phyloP scores from a whole-genome alignment of 2,797 vertebrate species.

The Myoxocephalus aenaeus region DNA sequence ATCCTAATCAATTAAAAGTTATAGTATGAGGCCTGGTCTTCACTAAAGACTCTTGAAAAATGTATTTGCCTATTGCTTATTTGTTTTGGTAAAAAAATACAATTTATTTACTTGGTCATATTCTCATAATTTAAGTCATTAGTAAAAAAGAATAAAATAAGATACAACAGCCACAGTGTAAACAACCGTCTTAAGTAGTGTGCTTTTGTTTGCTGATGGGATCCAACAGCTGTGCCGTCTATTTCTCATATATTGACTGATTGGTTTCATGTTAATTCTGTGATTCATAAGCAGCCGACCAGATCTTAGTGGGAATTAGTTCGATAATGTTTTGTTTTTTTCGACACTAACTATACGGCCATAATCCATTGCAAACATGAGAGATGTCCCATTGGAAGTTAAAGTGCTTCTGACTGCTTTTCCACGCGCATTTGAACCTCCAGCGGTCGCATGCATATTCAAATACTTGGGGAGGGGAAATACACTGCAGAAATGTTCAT shows the following conservation, averaged over 20 bases:
- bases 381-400: constrained; percentile 47
- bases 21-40: not conserved
- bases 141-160: not conserved
- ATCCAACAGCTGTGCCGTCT: constrained; percentile 23
- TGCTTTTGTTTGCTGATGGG: constrained; percentile 41
- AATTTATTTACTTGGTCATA: not conserved
- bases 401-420: constrained; percentile 42
- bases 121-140: not conserved
- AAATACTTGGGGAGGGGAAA: constrained; percentile 16
- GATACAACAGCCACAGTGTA: not conserved
- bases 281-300: constrained; percentile 34
- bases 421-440: constrained; percentile 46
- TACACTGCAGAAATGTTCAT: constrained; percentile 23
- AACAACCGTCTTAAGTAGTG: constrained; percentile 14
- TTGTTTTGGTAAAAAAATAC: not conserved
- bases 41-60: not conserved
- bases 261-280: constrained; percentile 36
- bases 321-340: constrained; percentile 24
- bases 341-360: constrained; percentile 15
- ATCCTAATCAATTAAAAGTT: not conserved
- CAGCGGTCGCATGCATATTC: constrained; percentile 32
- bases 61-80: not conserved
- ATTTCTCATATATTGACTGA: constrained; percentile 46
- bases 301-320: constrained; percentile 33
- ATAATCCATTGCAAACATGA: constrained; percentile 43